These are phyloP conservation scores for Cavia aperea DNA, from an alignment of 2,113 vertebrate genomes.

Conservation along the genomic window DNA sequence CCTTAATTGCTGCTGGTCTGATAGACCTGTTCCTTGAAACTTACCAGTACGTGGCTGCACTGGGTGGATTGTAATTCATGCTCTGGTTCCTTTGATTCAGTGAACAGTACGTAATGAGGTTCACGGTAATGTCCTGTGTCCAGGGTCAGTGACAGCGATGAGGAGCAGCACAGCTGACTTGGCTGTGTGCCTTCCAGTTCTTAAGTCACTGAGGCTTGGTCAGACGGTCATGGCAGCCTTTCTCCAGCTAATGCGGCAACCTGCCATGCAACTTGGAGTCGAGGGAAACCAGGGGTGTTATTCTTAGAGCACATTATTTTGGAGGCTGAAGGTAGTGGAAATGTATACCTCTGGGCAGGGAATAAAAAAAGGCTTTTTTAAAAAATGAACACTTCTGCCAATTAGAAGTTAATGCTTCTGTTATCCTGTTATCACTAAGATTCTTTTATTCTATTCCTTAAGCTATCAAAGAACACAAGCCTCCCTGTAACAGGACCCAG, in stretches of 20 bases:
- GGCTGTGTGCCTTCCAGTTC: slow-evolving; percentile 12
- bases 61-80: neutral
- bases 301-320: slow-evolving; percentile 32
- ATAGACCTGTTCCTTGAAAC: neutral
- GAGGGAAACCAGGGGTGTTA: neutral
- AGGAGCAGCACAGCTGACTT: neutral
- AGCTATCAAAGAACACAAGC: slow-evolving; percentile 6
- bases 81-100: neutral
- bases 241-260: neutral
- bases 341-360: slow-evolving; percentile 16
- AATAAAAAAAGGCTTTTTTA: slow-evolving; percentile 45
- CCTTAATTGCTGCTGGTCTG: neutral
- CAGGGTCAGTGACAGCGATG: slow-evolving; percentile 21
- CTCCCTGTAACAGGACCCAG: neutral
- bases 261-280: neutral
- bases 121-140: neutral
- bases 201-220: neutral
- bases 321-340: slow-evolving; percentile 22
- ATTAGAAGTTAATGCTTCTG: slow-evolving; percentile 34
- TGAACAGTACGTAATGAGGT: neutral
- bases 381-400: slow-evolving; percentile 35
- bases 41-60: neutral
- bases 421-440: slow-evolving; percentile 16
- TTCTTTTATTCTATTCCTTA: slow-evolving; percentile 6
- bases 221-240: slow-evolving; percentile 36